Percentiles rank a stretch among this genome's conserved stretches.
Evolutionary conservation across 2,113 vertebrate genomes (phyloP).

Genomic region (Rhinogobius similis): DNA sequence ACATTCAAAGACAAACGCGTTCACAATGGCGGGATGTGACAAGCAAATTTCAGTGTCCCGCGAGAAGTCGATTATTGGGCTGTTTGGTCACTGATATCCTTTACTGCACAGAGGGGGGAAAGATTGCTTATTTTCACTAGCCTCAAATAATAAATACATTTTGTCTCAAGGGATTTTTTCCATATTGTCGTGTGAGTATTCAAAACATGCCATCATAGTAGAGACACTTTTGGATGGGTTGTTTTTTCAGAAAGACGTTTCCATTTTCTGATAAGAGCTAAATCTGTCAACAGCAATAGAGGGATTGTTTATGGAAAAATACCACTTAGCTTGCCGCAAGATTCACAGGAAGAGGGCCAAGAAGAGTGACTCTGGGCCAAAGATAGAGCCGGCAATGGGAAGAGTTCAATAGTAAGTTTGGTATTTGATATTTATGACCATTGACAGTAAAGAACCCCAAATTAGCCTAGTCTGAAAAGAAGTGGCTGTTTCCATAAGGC

Average conservation of each 20-base stretch:
- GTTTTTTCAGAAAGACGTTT: constrained; percentile 32
- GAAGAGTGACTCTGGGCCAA: constrained; percentile 27
- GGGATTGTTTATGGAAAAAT: constrained; percentile 66
- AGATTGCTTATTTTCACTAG: neutral
- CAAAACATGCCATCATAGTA: constrained; percentile 22
- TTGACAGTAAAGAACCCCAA: neutral
- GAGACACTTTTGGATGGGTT: constrained; percentile 31
- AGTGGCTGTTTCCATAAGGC: neutral
- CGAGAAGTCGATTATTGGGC: constrained; percentile 41
- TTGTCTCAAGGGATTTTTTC: constrained; percentile 12
- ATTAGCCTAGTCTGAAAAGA: neutral
- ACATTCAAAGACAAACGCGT: constrained; percentile 40
- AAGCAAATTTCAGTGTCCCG: constrained; percentile 54
- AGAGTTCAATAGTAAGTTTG: neutral
- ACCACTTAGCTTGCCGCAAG: constrained; percentile 46
- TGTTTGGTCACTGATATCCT: constrained; percentile 23
- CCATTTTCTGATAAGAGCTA: constrained; percentile 33
- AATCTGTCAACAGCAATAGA: constrained; percentile 38
- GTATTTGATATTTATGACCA: neutral
- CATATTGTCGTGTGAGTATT: constrained; percentile 7
- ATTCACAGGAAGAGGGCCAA: constrained; percentile 40
- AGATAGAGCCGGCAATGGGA: constrained; percentile 40
- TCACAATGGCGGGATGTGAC: constrained; percentile 44
- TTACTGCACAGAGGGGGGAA: neutral
- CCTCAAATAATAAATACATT: neutral